Conservation (phyloP, 2,888 invertebrate genomes). For the Zygaena filipendulae region DNA sequence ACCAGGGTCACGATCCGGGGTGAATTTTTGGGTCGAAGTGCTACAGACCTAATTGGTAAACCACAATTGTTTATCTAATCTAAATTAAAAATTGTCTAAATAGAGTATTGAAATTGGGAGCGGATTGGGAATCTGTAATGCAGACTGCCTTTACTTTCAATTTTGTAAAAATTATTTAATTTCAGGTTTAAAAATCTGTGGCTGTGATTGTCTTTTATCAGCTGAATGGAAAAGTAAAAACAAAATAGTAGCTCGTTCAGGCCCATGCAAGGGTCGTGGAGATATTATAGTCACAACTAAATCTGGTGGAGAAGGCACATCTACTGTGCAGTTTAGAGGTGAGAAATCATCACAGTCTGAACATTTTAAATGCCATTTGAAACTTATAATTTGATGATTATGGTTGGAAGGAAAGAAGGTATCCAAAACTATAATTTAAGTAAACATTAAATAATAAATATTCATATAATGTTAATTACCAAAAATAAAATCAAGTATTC, state of each 20-base stretch:
- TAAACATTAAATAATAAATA: too few relatives aligned
- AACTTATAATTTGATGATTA: neutral
- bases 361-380: too few relatives aligned
- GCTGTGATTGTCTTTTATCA: slow-evolving; percentile 92
- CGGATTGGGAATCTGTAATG: too few relatives aligned
- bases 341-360: slow-evolving; percentile 8
- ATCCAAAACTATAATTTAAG: too few relatives aligned
- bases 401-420: too few relatives aligned
- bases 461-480: too few relatives aligned
- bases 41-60: slow-evolving; percentile 89
- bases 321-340: slow-evolving; percentile 90
- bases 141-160: neutral
- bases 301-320: slow-evolving; percentile 88
- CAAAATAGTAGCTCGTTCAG: slow-evolving; percentile 96
- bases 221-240: slow-evolving; percentile 98
- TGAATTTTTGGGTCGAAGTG: slow-evolving; percentile 90
- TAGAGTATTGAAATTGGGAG: too few relatives aligned
- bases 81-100: too few relatives aligned
- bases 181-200: slow-evolving; percentile 94
- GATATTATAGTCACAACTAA: slow-evolving; percentile 91
- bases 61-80: too few relatives aligned
- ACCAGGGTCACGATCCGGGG: slow-evolving; percentile 95
- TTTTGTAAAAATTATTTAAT: too few relatives aligned
- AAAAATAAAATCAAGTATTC: too few relatives aligned
- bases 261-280: slow-evolving; percentile 90